These are phyloP conservation scores for Palloptera scutellata DNA, from an alignment of 2,888 invertebrate genomes.

Conservation along the genomic window DNA sequence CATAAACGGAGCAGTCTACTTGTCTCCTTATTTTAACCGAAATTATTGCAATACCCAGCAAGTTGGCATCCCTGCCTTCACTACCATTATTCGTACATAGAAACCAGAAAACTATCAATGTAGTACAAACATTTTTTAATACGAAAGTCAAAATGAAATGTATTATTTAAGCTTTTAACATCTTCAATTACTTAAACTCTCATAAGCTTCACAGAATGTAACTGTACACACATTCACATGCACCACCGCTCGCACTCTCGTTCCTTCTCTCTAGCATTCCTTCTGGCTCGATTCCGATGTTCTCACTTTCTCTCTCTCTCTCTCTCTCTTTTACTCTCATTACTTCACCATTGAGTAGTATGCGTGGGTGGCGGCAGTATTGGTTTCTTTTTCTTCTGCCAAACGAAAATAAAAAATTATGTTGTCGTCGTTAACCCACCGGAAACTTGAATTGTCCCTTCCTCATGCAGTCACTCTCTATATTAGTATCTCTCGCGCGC, in stretches of 20 bases:
- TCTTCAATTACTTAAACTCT: slow-evolving; percentile 51
- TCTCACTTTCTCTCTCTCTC: neutral
- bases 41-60: too few species aligned
- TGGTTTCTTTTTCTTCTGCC: too few species aligned
- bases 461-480: neutral
- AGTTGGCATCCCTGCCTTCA: too few species aligned
- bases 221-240: neutral
- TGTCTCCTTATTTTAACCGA: too few species aligned
- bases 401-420: neutral
- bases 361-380: too few species aligned
- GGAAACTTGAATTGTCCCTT: neutral
- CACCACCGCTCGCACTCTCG: neutral
- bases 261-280: neutral
- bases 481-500: neutral
- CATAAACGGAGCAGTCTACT: too few species aligned
- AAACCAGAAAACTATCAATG: neutral
- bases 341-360: slow-evolving; percentile 9
- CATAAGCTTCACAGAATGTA: slow-evolving; percentile 40
- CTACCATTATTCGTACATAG: too few species aligned
- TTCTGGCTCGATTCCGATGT: neutral
- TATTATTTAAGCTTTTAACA: slow-evolving; percentile 50
- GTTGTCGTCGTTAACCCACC: slow-evolving; percentile 13
- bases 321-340: neutral
- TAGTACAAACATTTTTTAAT: slow-evolving; percentile 38
- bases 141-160: slow-evolving; percentile 42